Evolutionary conservation across 92 coral and sea anemone genomes (phyloP), one percentile per base, ranked within the genome.

Genomic region (Phenganax marumi): DNA sequence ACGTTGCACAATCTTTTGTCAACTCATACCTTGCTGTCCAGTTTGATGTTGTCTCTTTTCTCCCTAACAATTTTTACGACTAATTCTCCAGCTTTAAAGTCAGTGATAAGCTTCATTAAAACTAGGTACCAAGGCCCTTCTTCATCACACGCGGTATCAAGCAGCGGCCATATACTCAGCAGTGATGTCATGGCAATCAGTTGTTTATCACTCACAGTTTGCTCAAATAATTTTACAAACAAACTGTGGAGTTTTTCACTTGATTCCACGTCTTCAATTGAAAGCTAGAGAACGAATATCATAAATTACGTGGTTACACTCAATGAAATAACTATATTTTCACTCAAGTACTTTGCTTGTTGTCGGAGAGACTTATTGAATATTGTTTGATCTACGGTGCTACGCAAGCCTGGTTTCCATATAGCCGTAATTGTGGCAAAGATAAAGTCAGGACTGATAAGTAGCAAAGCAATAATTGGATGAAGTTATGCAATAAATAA

Each of bases 131-230:
- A 78, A 46, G 83, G 57, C 23, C 60, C 68, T 78, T 78, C 72
- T 1, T 58, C 72, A 49, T 19, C 73, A 16, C n/a, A 39, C 50
- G 10, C 50, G 25, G 91, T 97, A 61, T 97, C 93, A 60, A 95
- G 77, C 18, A 90, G 89, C 13, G 98, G 98, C 98, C 98, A 95
- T 47, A 91, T 90, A 63, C 91, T 89, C 21, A 95, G 88, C 57
- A 95, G 74, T 18, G 92, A 80, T 11, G 92, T 92, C 69, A 92
- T 83, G 18, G 92, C 77, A 25, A 86, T 86, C 10, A 92, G 85
- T 76, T 91, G 97, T 7, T 77, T 39, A 22, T 89, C 52, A 14
- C 88, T 70, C 14, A 87, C 68, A 66, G 93, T 89, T 75, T 92
- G 87, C 18, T 82, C 73, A 7, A 95, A 81, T 60, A 92, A 88